These are phyloP conservation scores for Rhinopithecus roxellana DNA, from an alignment of 2,113 vertebrate species.

Conservation along the genomic window DNA sequence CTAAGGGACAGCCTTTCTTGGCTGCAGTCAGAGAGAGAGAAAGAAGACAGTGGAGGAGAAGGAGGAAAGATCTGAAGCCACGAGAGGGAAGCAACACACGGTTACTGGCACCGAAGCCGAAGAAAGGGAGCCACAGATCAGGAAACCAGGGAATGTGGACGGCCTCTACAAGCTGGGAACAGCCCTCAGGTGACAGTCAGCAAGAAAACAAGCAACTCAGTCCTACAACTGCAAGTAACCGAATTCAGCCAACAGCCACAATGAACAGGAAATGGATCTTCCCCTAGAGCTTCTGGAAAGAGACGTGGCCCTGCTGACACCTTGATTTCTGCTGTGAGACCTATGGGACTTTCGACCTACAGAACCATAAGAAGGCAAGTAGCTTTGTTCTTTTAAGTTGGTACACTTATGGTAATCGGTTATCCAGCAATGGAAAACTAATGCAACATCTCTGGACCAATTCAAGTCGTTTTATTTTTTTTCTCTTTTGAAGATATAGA, in stretches of 20 bases:
- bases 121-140: neutral
- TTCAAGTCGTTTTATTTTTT: neutral
- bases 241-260: neutral
- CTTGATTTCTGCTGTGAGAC: neutral
- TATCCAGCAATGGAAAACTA: neutral
- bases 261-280: neutral
- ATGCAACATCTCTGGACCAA: neutral
- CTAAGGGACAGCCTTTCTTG: neutral
- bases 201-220: neutral
- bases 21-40: neutral
- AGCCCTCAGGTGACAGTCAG: neutral
- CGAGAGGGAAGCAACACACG: neutral
- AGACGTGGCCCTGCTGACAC: neutral
- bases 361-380: neutral
- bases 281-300: neutral
- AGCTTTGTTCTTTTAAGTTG: neutral
- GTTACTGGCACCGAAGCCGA: neutral
- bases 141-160: neutral
- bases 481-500: neutral
- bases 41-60: neutral
- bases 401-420: too few species aligned
- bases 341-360: too few species aligned
- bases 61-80: rapidly evolving
- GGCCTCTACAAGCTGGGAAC: neutral
- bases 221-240: rapidly evolving